Evolutionary conservation across 2,797 vertebrate species (phyloP).

Genomic region (Diplodus puntazzo): DNA sequence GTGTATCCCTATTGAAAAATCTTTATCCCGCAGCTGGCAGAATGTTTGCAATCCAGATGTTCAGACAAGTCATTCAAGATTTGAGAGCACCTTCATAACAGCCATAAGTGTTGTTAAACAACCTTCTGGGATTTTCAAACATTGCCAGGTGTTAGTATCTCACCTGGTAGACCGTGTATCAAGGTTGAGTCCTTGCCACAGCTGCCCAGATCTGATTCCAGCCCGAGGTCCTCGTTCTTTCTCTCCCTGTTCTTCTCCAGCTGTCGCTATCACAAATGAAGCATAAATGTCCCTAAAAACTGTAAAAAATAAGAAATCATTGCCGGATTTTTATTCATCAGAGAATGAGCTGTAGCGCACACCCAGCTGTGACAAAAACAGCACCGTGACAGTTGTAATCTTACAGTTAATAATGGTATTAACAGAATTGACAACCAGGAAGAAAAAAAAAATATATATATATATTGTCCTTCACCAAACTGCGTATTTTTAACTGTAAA

Average conservation of each 20-base stretch:
- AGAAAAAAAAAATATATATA: background rate
- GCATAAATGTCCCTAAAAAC: too few relatives aligned
- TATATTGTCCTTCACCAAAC: background rate
- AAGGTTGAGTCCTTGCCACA: too few relatives aligned
- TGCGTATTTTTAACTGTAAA: background rate
- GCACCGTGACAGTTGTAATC: background rate
- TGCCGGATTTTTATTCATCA: background rate
- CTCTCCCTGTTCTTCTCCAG: too few relatives aligned
- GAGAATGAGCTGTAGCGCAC: background rate
- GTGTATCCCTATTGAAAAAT: too few relatives aligned
- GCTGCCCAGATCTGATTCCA: too few relatives aligned
- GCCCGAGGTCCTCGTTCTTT: too few relatives aligned
- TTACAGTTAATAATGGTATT: too few relatives aligned
- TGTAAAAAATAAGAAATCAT: background rate
- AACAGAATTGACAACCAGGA: background rate
- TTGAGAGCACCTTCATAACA: background rate
- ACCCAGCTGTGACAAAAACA: background rate
- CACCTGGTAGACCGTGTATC: too few relatives aligned
- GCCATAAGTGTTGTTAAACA: background rate
- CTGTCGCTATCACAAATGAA: too few relatives aligned
- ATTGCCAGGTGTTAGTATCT: too few relatives aligned
- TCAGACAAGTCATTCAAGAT: background rate
- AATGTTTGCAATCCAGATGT: background rate
- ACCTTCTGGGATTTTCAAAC: conserved; percentile 2
- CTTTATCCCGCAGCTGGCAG: background rate